Conservation (phyloP, 2,113 vertebrate genomes). For the Mystacornis crossleyi region DNA sequence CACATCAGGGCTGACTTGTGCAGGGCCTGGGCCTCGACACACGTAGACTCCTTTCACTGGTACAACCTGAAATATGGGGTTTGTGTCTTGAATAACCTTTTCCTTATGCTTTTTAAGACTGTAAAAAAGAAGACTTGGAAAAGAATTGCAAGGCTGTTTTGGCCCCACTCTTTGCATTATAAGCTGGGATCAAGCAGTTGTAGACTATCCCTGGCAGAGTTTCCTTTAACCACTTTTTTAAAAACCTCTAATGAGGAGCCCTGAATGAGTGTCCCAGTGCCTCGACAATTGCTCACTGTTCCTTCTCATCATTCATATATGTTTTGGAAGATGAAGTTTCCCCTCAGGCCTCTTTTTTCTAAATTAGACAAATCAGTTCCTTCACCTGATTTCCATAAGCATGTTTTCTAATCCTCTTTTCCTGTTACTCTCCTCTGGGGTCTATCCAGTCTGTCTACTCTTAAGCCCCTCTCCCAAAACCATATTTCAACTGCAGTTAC, state of each 20-base stretch:
- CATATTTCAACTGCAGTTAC: neutral
- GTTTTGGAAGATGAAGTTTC: neutral
- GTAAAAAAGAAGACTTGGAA: neutral
- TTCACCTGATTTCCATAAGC: slow-evolving; percentile 32
- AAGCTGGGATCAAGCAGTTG: neutral
- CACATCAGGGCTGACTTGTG: neutral
- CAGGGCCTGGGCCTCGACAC: neutral
- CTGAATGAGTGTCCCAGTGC: neutral
- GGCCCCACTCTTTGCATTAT: neutral
- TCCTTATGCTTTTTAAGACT: neutral
- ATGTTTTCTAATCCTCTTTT: slow-evolving; percentile 2
- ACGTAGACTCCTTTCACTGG: neutral
- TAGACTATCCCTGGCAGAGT: neutral
- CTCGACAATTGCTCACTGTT: slow-evolving; percentile 1
- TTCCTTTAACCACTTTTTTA: neutral
- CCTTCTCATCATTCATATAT: neutral
- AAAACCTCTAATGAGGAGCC: neutral
- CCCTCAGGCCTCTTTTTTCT: slow-evolving; percentile 1
- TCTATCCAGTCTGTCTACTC: neutral
- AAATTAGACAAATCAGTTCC: slow-evolving; percentile 31
- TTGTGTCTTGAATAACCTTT: neutral
- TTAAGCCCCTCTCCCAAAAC: neutral
- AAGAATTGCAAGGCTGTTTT: neutral
- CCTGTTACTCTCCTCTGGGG: neutral
- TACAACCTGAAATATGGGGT: neutral